Percentiles rank a stretch among this genome's conserved stretches.
These are phyloP conservation scores for Coccyzus lansbergi DNA, from an alignment of 2,797 vertebrate species.

Conservation along the genomic window DNA sequence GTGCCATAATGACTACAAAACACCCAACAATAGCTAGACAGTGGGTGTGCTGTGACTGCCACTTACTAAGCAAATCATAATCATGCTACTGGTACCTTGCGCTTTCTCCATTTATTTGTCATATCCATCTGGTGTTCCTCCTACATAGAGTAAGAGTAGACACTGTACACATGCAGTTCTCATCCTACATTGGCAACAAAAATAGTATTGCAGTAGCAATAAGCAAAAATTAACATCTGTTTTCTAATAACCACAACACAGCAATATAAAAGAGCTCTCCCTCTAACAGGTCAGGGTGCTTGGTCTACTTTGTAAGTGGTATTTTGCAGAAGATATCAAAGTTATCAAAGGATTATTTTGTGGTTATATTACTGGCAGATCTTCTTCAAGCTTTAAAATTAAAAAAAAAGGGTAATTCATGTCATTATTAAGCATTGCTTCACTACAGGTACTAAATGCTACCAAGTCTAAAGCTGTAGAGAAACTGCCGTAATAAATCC, in stretches of 20 bases:
- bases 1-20: constrained; percentile 60
- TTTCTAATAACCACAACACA: neutral
- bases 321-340: neutral
- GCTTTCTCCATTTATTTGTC: constrained; percentile 22
- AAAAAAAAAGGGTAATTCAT: neutral
- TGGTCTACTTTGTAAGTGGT: neutral
- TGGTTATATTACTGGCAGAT: neutral
- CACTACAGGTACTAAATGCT: neutral
- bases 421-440: neutral
- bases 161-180: neutral
- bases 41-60: constrained; percentile 58
- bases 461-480: neutral
- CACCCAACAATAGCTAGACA: constrained; percentile 11
- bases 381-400: neutral
- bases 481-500: neutral
- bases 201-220: neutral
- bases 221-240: neutral
- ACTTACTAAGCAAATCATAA: constrained; percentile 26
- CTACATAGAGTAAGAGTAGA: constrained; percentile 11
- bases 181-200: neutral
- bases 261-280: neutral
- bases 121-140: constrained; percentile 40
- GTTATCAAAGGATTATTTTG: neutral
- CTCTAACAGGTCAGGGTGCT: neutral
- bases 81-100: neutral